Base-by-base conservation (phyloP, 2,113 vertebrate species). In the Odontesthes bonariensis region DNA sequence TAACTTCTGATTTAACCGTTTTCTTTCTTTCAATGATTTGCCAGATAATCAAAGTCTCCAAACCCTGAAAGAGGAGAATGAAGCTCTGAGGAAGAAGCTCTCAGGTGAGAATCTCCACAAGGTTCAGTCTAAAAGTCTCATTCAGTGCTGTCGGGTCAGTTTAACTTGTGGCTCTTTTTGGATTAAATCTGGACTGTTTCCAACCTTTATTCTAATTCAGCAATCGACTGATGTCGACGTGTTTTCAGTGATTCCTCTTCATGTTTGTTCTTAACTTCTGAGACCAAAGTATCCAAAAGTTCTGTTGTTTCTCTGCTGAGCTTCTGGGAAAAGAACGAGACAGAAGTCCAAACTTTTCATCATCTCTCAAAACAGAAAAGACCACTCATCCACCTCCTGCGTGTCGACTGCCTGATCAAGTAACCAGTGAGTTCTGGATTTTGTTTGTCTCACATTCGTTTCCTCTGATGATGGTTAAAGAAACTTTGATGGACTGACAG, bases 81-180 rank as follows among this genome's bases (percentile, higher is more conserved):
- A 68, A 4, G n/a, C 14, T 22, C 0, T 40, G 9, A 14, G 4
- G 12, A 53, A 1, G 4, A 56, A 70, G 4, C 3, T 73, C 19
- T 60, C 51, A 46, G 62, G 77, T 88, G 19, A 71, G 20, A 38
- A n/a, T 13, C 13, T 22, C 44, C 19, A 38, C 4, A 38, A n/a
- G n/a, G 31, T 19, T 10, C 40, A n/a, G n/a, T n/a, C n/a, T n/a
- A 22, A 27, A 9, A n/a, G 61, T 60, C 46, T 51, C 14, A 6
- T n/a, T 32, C 44, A 42, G 7, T 17, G 7, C 22, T 27, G 52
- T 23, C 23, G 40, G 16, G 32, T 40, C 35, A 23, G 9, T 57
- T 33, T 20, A 12, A 38, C 20, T 27, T 11, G n/a, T n/a, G n/a
- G n/a, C 8, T 8, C 3, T 10, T 7, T 57, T 9, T 59, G 22